phyloP scores from a whole-genome alignment of 2,888 invertebrate genomes.

The Scrobipalpa atriplicella region DNA sequence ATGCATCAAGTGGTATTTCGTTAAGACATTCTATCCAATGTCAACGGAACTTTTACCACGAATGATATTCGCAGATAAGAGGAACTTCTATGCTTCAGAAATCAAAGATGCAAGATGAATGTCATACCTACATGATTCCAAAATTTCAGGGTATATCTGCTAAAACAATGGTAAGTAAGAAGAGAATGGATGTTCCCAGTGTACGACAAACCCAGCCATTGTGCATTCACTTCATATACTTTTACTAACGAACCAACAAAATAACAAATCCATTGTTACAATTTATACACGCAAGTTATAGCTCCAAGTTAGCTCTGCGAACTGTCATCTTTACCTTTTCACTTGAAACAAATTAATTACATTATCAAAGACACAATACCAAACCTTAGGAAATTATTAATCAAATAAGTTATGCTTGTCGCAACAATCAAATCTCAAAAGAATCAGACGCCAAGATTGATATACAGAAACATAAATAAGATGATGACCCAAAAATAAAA shows the following conservation, averaged over 20 bases:
- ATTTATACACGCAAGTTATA: constrained; percentile 40
- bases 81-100: too few relatives aligned
- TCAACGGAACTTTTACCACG: too few relatives aligned
- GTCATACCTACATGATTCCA: constrained; percentile 34
- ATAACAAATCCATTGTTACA: constrained; percentile 52
- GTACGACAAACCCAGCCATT: constrained; percentile 53
- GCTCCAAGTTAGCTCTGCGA: too few relatives aligned
- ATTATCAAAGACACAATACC: background rate
- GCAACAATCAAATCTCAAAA: background rate
- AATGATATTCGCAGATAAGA: too few relatives aligned
- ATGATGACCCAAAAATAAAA: background rate
- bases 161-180: constrained; percentile 69
- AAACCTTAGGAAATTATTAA: background rate
- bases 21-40: too few relatives aligned
- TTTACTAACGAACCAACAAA: constrained; percentile 58
- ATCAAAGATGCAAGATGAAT: constrained; percentile 6
- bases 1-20: too few relatives aligned
- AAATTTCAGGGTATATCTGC: constrained; percentile 40
- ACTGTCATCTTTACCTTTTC: background rate
- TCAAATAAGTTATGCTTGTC: background rate
- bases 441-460: background rate
- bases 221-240: constrained; percentile 57
- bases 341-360: background rate
- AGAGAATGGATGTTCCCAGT: constrained; percentile 64
- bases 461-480: background rate